phyloP scores from a whole-genome alignment of 2,113 vertebrate species.

The Calonectris borealis region DNA sequence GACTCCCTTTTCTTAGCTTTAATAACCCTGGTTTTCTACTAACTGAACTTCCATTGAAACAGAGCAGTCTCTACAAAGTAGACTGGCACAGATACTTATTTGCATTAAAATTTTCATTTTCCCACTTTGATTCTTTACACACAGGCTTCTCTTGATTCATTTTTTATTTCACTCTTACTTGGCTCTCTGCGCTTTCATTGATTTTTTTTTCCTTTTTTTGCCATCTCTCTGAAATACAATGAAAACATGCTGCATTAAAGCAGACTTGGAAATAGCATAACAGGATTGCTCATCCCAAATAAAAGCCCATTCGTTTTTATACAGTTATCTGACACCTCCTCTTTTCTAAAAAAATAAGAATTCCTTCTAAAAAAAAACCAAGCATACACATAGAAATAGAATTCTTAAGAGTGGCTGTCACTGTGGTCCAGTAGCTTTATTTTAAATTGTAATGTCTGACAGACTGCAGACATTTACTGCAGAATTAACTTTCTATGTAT shows the following conservation, averaged over 20 bases:
- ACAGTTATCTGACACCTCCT: background rate
- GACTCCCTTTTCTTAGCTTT: conserved; percentile 1
- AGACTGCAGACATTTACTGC: background rate
- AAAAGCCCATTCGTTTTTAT: conserved; percentile 4
- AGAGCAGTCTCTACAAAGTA: background rate
- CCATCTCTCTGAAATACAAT: background rate
- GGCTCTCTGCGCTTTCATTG: background rate
- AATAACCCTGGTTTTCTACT: background rate
- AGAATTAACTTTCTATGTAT: background rate
- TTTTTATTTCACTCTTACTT: conserved; percentile 2
- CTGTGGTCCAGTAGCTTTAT: background rate
- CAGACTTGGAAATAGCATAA: background rate
- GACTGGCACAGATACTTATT: conserved; percentile 1
- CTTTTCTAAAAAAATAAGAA: background rate
- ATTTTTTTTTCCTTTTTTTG: background rate
- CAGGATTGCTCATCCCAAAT: conserved; percentile 1
- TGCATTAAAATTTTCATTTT: conserved; percentile 32
- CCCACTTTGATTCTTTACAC: background rate
- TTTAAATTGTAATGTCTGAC: background rate
- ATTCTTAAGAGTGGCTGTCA: background rate
- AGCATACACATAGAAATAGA: background rate
- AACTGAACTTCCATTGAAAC: background rate
- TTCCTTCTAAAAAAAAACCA: background rate
- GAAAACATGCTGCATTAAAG: conserved; percentile 20
- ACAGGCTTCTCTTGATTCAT: background rate